phyloP scores from a whole-genome alignment of 2,113 vertebrate species.

The Sminthopsis crassicaudata region DNA sequence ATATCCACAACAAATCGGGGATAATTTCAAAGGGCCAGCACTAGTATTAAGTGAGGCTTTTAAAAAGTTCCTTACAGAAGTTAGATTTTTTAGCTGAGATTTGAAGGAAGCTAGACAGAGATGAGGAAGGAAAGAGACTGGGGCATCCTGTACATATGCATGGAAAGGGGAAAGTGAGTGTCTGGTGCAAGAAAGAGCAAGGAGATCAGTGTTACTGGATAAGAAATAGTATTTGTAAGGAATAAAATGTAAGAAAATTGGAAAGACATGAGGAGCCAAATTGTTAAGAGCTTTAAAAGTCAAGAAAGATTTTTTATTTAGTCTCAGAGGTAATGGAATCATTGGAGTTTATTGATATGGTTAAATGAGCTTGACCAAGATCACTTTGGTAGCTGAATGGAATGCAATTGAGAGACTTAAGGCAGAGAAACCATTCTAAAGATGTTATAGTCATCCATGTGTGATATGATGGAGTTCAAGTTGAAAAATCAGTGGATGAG shows the following conservation, averaged over 20 bases:
- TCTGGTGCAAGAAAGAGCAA: not conserved
- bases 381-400: not conserved
- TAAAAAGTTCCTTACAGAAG: not conserved
- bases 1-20: not conserved
- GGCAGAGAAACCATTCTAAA: not conserved
- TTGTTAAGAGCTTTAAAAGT: not conserved
- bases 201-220: not conserved
- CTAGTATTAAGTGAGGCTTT: not conserved
- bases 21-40: not conserved
- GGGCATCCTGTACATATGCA: not conserved
- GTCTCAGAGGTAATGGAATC: not conserved
- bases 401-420: not conserved
- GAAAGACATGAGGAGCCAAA: not conserved
- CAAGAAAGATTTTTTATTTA: not conserved
- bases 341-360: not conserved
- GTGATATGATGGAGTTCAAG: not conserved
- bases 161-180: not conserved
- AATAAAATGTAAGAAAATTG: not conserved
- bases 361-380: not conserved
- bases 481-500: not conserved
- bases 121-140: not conserved
- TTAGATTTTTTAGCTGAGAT: not conserved
- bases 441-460: not conserved
- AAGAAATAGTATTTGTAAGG: not conserved
- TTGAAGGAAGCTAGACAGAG: not conserved